A percentile compares a stretch with the other conserved stretches of the same genome.
phyloP scores from a whole-genome alignment of 1,140 invertebrate genomes.

The Goniozus legneri region DNA sequence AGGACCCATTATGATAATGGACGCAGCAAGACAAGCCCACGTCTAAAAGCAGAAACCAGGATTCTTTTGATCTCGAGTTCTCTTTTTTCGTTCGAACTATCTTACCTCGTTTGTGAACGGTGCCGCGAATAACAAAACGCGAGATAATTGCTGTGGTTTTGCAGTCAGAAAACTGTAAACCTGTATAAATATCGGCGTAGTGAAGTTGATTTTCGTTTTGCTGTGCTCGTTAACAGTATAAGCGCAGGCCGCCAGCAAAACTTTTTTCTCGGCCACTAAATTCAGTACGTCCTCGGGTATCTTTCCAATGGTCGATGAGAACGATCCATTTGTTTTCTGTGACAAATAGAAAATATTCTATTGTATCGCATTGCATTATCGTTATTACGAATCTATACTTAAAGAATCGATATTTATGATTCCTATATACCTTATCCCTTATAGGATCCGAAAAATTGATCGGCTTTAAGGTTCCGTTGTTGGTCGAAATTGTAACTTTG shows the following conservation, averaged over 20 bases:
- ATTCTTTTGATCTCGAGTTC: no score
- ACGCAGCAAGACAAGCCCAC: constrained; percentile 72
- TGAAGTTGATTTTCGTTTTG: constrained; percentile 73
- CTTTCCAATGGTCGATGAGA: constrained; percentile 29
- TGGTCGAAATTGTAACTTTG: constrained; percentile 30
- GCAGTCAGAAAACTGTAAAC: constrained; percentile 74
- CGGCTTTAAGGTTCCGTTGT: no score
- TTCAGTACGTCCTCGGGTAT: constrained; percentile 47
- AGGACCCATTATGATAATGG: constrained; percentile 74
- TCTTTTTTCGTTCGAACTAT: no score
- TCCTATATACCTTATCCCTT: no score
- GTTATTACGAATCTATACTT: no score
- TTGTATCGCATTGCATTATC: no score
- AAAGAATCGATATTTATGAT: no score
- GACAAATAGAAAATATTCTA: neutral
- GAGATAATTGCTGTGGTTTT: constrained; percentile 70
- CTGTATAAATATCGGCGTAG: constrained; percentile 71
- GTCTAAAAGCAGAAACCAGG: constrained; percentile 60
- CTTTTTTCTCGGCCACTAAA: constrained; percentile 51
- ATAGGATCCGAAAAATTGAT: no score
- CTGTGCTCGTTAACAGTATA: constrained; percentile 65
- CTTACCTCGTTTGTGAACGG: constrained; percentile 80
- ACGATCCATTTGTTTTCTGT: constrained; percentile 12
- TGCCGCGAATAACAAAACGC: constrained; percentile 78
- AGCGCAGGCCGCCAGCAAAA: constrained; percentile 70